Evolutionary conservation across 2,113 vertebrate species (phyloP).

Genomic region (Nycticebus coucang): DNA sequence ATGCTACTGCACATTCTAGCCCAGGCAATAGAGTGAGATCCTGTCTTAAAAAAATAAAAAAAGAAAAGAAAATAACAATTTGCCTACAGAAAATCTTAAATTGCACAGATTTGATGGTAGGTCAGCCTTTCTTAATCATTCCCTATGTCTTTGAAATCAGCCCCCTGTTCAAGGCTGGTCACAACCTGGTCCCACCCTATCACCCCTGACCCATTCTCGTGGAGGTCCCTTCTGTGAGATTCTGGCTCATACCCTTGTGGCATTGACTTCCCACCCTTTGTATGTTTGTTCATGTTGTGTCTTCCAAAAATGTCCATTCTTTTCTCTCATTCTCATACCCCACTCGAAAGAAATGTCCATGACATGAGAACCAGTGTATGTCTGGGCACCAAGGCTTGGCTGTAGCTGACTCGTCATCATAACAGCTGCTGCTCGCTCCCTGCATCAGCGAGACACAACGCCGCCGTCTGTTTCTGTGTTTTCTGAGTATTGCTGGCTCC

Average conservation of each 20-base stretch:
- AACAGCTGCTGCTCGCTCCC: not conserved
- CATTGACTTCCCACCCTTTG: not conserved
- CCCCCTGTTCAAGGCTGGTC: not conserved
- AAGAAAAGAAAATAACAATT: too few relatives aligned
- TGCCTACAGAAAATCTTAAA: not conserved
- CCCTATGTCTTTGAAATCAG: not conserved
- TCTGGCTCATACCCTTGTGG: not conserved
- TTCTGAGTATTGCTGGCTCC: not conserved
- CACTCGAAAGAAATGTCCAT: not conserved
- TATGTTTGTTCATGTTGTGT: not conserved
- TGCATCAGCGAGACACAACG: not conserved
- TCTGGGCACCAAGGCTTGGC: not conserved
- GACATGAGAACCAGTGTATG: not conserved
- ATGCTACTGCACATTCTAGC: too few relatives aligned
- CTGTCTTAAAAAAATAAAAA: too few relatives aligned
- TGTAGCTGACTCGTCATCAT: not conserved
- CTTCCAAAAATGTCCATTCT: not conserved
- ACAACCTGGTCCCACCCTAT: not conserved
- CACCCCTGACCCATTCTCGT: not conserved
- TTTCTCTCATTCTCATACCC: not conserved
- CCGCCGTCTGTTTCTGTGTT: not conserved
- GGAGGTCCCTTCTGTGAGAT: not conserved
- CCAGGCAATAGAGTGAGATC: too few relatives aligned
- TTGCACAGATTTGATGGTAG: not conserved
- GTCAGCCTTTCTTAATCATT: conserved; percentile 12